phyloP scores from a whole-genome alignment of 30 jellyfish, hydroid and myxozoan genomes.

The Nemopilema nomurai region DNA sequence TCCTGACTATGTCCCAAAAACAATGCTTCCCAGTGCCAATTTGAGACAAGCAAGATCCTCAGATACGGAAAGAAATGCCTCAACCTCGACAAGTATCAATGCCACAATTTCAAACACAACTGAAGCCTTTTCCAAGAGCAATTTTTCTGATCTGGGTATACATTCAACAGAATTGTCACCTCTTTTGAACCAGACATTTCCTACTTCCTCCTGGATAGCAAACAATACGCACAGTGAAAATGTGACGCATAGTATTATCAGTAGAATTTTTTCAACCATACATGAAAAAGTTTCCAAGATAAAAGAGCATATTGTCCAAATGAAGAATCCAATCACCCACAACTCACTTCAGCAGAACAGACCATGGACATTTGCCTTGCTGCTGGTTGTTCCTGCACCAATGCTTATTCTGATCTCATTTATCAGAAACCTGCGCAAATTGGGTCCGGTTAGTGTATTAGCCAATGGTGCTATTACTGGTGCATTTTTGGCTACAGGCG shows the following conservation, averaged over 20 bases:
- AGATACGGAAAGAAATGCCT: neutral
- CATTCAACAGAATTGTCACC: neutral
- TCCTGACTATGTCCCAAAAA: neutral
- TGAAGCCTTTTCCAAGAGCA: neutral
- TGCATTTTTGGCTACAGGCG: slow-evolving; percentile 85
- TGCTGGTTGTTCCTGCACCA: slow-evolving; percentile 70
- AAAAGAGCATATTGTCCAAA: slow-evolving; percentile 13
- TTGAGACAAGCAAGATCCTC: neutral
- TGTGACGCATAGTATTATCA: neutral
- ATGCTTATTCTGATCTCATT: slow-evolving; percentile 76
- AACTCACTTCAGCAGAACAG: slow-evolving; percentile 54
- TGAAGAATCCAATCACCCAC: slow-evolving; percentile 79
- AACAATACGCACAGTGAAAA: neutral
- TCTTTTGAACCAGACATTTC: neutral
- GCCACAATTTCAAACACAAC: neutral
- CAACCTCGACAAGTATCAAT: neutral
- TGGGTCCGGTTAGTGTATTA: slow-evolving; percentile 93
- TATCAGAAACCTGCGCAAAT: slow-evolving; percentile 74
- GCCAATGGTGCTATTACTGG: slow-evolving; percentile 91
- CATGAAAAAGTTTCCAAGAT: slow-evolving; percentile 6
- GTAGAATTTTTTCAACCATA: slow-evolving; percentile 9
- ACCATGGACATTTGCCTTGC: slow-evolving; percentile 77
- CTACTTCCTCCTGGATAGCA: neutral
- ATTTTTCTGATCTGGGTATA: neutral
- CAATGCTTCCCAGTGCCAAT: neutral